Base-by-base conservation (phyloP, 2,113 vertebrate species). In the Onychorhynchus coronatus region DNA sequence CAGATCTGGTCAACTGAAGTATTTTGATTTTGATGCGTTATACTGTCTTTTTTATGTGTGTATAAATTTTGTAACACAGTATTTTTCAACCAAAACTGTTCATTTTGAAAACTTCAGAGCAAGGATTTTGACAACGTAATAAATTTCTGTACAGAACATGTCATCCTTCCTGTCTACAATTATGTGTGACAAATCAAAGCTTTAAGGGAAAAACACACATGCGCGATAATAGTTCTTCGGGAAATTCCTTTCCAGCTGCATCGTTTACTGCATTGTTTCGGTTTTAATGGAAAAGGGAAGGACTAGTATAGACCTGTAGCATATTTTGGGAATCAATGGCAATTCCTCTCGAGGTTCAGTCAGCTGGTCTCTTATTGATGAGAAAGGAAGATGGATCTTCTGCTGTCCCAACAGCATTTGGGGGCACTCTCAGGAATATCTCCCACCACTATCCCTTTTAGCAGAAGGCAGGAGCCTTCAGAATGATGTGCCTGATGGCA, bases 1-100 rank as follows among this genome's bases (percentile, higher is more conserved):
- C 89, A 73, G 79, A 76, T 91, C 70, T 91, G 92, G 95, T 97
- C 95, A 94, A 47, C 53, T 82, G 88, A 85, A 91, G 85, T 95
- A 33, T 89, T 95, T 96, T 84, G 88, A 49, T 89, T 95, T 88
- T 84, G 73, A 80, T 96, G 68, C 15, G 14, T 94, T 89, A 56
- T 68, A 27, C 62, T 85, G 85, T 67, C 67, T 86, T 82, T 88
- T 63, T 46, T 21, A 24, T 63, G 33, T 55, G 21, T 88, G 44
- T 88, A 83, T 88, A 91, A 76, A 85, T 79, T 92, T 85, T 76
- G 37, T 83, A 85, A 46, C 81, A 66, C 81, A 61, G 31, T 65
- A 50, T 87, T 93, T 96, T 89, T 81, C 66, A 88, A 77, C 46
- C 35, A 50, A 78, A 91, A 88, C 90, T 89, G 73, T 92, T 91